A percentile compares a stretch with the other conserved stretches of the same genome.
phyloP scores from a whole-genome alignment of 64 coral and sea anemone species.

The Dendrophyllia cribrosa region DNA sequence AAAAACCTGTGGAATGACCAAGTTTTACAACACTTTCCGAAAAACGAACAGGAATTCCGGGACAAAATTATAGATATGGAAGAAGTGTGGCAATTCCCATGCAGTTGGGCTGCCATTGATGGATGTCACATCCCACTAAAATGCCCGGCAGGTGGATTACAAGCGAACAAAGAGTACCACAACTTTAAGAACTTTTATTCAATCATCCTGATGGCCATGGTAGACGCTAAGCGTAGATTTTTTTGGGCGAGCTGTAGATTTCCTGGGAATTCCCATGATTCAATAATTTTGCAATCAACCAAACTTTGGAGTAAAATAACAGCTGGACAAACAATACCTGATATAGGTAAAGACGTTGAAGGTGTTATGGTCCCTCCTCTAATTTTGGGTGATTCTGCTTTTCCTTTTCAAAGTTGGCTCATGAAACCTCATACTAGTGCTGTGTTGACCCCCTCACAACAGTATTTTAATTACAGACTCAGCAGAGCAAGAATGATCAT shows the following conservation, averaged over 20 bases:
- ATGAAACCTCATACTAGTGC: constrained; percentile 50
- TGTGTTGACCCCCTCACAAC: background rate
- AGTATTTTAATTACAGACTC: constrained; percentile 18
- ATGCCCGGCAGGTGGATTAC: constrained; percentile 25
- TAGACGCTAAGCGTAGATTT: constrained; percentile 29
- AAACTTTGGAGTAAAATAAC: constrained; percentile 12
- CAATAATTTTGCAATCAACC: constrained; percentile 40
- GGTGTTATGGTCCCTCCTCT: constrained; percentile 13
- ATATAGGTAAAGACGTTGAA: constrained; percentile 23
- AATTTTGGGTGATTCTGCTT: constrained; percentile 45
- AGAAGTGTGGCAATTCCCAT: constrained; percentile 57
- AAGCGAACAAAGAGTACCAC: constrained; percentile 20
- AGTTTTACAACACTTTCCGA: constrained; percentile 45
- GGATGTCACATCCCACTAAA: constrained; percentile 52
- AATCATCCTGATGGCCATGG: constrained; percentile 40
- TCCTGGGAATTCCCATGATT: constrained; percentile 46
- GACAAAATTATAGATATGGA: constrained; percentile 48
- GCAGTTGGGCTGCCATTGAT: constrained; percentile 51
- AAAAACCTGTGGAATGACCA: constrained; percentile 55
- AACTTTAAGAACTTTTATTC: constrained; percentile 62
- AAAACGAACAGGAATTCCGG: constrained; percentile 48
- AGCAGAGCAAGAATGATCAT: constrained; percentile 10
- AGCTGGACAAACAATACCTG: background rate
- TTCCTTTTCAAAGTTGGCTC: constrained; percentile 25
- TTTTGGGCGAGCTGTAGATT: constrained; percentile 49